Evolutionary conservation across 2,113 vertebrate species (phyloP), one percentile per base, ranked within the genome.

Genomic region (Daphoenositta chrysoptera): DNA sequence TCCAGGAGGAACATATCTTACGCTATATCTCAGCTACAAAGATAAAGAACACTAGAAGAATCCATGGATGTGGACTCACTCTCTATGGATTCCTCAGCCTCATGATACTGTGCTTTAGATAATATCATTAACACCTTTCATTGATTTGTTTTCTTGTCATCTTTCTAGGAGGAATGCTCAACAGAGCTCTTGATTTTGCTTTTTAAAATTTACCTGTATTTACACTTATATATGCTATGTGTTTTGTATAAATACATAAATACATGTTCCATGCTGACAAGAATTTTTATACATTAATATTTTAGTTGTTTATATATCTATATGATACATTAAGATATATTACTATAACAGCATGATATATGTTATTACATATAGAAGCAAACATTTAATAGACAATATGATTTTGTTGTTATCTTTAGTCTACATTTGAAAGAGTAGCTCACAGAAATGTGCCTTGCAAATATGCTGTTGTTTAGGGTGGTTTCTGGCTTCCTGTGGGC

Each of bases 401-500:
- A 2, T 47, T 82, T 66, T 85, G 8, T 30, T 66, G 8, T 57
- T 57, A 13, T 37, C 24, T 85, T 16, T 75, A 16, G n/a, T n/a
- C 79, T 78, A 39, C 44, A 5, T 1, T 45, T 42, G 7, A 57
- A 31, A 48, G 18, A 24, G 40, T 4, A 33, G 45, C 18, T 76
- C 58, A 44, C 21, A 44, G 45, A 80, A 81, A 77, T 19, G 30
- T 0, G 3, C 28, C 13, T 7, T 56, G 33, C 14, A 88, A 82
- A 70, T 13, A 13, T 31, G 23, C 13, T 28, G 15, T 0, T 1
- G 3, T 37, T 64, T 63, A 10, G 2, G 13, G 3, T 51, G 6
- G 19, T 58, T 75, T 66, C 42, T 58, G 22, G 10, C 12, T 87
- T 84, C 18, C 19, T 7, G 5, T 11, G 15, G 4, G 3, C 15